Evolutionary conservation across 1,140 invertebrate genomes (phyloP).

Genomic region (Achroia grisella): DNA sequence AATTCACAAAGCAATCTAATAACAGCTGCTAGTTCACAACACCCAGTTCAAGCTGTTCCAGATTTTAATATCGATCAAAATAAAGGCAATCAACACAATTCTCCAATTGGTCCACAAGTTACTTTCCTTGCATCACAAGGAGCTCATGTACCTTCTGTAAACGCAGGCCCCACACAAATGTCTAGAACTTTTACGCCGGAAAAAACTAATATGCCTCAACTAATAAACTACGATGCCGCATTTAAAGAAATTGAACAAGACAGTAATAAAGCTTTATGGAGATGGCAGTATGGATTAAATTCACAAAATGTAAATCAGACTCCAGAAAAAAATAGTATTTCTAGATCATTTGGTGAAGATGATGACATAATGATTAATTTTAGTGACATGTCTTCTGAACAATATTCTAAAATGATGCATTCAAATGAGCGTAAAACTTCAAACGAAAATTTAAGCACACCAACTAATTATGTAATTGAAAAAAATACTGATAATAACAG

Average conservation of each 20-base stretch:
- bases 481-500: no score
- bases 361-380: slow-evolving; percentile 64
- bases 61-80: slow-evolving; percentile 37
- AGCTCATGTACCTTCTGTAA: slow-evolving; percentile 46
- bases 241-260: slow-evolving; percentile 44
- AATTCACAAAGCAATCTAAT: slow-evolving; percentile 42
- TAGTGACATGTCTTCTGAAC: slow-evolving; percentile 54
- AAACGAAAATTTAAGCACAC: slow-evolving; percentile 1
- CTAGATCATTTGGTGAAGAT: slow-evolving; percentile 50
- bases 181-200: slow-evolving; percentile 37
- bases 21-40: slow-evolving; percentile 34
- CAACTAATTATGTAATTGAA: no score
- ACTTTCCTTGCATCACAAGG: slow-evolving; percentile 65
- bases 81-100: slow-evolving; percentile 38
- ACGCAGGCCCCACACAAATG: slow-evolving; percentile 26
- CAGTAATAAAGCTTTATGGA: slow-evolving; percentile 49
- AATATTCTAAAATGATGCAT: slow-evolving; percentile 52
- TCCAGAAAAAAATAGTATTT: slow-evolving; percentile 55
- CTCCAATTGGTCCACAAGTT: slow-evolving; percentile 56
- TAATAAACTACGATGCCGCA: slow-evolving; percentile 56
- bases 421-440: slow-evolving; percentile 15
- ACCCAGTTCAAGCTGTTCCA: slow-evolving; percentile 6
- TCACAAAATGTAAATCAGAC: slow-evolving; percentile 32
- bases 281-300: slow-evolving; percentile 60
- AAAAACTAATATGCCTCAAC: slow-evolving; percentile 45